Percentiles rank a stretch among this genome's conserved stretches.
Conservation (phyloP, 92 coral and sea anemone genomes). For the Porites divaricata region DNA sequence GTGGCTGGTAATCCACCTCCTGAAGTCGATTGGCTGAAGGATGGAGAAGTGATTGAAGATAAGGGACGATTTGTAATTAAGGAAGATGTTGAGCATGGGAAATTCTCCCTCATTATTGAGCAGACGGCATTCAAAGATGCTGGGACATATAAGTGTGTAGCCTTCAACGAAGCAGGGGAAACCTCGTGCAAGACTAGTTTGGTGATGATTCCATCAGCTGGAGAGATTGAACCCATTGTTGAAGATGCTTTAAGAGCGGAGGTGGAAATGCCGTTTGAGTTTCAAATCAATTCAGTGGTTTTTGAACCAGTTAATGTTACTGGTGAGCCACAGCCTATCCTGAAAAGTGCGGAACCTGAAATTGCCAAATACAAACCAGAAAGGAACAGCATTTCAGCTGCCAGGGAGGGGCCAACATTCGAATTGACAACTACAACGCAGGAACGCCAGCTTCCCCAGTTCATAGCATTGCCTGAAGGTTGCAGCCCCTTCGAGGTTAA, state of each 20-base stretch:
- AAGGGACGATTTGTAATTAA: conserved; percentile 71
- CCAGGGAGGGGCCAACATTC: conserved; percentile 65
- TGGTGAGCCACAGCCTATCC: conserved; percentile 62
- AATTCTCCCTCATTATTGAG: conserved; percentile 68
- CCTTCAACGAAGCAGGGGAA: conserved; percentile 77
- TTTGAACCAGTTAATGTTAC: conserved; percentile 58
- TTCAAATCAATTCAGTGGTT: conserved; percentile 56
- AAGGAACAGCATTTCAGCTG: conserved; percentile 63
- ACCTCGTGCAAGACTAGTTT: conserved; percentile 79
- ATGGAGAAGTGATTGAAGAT: conserved; percentile 65
- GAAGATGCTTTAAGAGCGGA: conserved; percentile 58
- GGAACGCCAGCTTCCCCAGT: conserved; percentile 83
- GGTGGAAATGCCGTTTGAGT: conserved; percentile 54
- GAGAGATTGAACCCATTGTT: conserved; percentile 49
- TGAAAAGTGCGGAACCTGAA: conserved; percentile 68
- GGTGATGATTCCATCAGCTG: conserved; percentile 46
- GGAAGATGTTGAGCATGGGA: conserved; percentile 74
- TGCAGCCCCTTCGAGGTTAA: conserved; percentile 67
- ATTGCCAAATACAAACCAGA: conserved; percentile 66
- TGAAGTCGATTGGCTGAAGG: conserved; percentile 80
- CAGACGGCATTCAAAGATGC: conserved; percentile 59
- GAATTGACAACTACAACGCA: conserved; percentile 66
- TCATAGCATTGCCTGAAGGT: conserved; percentile 87
- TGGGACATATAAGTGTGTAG: conserved; percentile 71
- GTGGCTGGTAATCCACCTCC: conserved; percentile 76